Base-by-base conservation (phyloP, 2,797 vertebrate species). In the Oophaga sylvatica region DNA sequence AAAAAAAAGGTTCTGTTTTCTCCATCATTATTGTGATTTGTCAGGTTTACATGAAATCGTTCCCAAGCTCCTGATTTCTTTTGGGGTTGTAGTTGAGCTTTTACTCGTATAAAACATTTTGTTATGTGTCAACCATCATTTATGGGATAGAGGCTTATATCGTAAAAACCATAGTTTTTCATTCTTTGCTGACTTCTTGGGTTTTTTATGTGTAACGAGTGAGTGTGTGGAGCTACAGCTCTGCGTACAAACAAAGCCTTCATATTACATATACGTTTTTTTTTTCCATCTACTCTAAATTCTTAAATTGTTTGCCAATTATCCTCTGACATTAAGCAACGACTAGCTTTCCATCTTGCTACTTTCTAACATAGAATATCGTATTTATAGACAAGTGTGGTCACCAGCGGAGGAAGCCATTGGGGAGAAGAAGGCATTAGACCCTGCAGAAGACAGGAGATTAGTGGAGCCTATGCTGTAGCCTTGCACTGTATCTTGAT, bases 131-230 rank as follows among this genome's bases (percentile, higher is more conserved):
- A 57, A 26, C 68, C 48, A 65, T 17, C 41, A 57, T 85, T 79
- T 57, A 79, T 57, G 62, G 22, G 26, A 81, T 26, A 35, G 7
- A 48, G 45, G 45, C 57, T 80, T 17, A 12, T 59, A 26, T 78
- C 62, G 15, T 86, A 41, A 86, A 53, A 86, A 29, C 75, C 29
- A 41, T 86, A 10, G 13, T 12, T 77, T 75, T 56, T 62, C n/a
- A 22, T 67, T 53, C 20, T 56, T 22, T 85, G 1, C 26, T 53
- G 63, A 85, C 35, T 82, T 3, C 45, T 41, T 17, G 35, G 1
- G 5, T 48, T 65, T 63, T 80, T 62, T 41, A 20, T 80, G 20
- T 11, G 20, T n/a, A 11, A 35, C 26, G 15, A 48, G 31, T 45
- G 8, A 41, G 48, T 45, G 60, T 75, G 71, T 10, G n/a, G 48